Evolutionary conservation across 2,888 invertebrate genomes (phyloP).

Genomic region (Apamea monoglypha): DNA sequence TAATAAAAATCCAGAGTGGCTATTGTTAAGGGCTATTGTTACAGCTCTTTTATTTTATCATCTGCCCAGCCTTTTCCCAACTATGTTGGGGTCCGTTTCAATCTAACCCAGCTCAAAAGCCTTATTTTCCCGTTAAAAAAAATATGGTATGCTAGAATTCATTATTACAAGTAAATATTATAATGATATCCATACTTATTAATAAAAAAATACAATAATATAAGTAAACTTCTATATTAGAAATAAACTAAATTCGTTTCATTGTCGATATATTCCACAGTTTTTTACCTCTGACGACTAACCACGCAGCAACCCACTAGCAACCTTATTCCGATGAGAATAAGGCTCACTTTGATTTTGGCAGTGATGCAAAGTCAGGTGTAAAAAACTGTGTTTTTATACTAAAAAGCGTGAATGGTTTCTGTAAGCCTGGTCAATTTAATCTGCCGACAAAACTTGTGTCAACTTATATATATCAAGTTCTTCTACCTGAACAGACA

Average conservation of each 20-base stretch:
- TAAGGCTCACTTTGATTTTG: not conserved
- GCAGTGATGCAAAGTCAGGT: not conserved
- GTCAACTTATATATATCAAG: not conserved
- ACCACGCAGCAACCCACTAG: not conserved
- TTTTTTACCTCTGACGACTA: not conserved
- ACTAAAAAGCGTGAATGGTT: conserved; percentile 17
- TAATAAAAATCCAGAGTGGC: too few relatives aligned
- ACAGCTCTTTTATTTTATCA: not conserved
- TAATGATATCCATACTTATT: conserved; percentile 16
- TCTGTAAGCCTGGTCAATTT: not conserved
- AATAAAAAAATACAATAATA: conserved; percentile 43
- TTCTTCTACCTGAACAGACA: not conserved
- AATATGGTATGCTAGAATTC: conserved; percentile 29
- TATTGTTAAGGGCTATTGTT: too few relatives aligned
- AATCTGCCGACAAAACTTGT: not conserved
- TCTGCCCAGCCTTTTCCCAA: not conserved
- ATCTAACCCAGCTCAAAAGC: not conserved
- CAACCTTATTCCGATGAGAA: not conserved
- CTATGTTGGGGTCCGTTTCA: not conserved
- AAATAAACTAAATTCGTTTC: not conserved
- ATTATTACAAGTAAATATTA: conserved; percentile 18
- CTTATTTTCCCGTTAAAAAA: not conserved
- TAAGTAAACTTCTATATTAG: conserved; percentile 3
- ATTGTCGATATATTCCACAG: not conserved
- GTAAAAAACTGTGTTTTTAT: not conserved